Evolutionary conservation across 1,140 invertebrate species (phyloP).

Genomic region (Zaprionus ornatus): DNA sequence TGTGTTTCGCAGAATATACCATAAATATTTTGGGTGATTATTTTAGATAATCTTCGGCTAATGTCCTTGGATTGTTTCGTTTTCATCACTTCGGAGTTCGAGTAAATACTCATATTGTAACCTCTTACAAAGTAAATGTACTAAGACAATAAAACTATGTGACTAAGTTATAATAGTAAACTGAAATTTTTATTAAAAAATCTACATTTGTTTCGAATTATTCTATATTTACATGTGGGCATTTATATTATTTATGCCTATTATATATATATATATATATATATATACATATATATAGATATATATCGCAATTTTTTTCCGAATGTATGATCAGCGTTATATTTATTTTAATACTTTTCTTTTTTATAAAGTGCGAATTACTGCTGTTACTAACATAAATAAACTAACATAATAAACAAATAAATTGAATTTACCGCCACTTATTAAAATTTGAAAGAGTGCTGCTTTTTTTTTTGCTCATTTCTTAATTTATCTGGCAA

Average conservation of each 20-base stretch:
- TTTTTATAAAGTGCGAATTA: too few species aligned
- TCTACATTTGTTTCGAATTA: too few species aligned
- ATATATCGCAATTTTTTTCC: too few species aligned
- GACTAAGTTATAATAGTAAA: too few species aligned
- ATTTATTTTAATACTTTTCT: not conserved
- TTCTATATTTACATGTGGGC: not conserved
- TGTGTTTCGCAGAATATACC: constrained; percentile 71
- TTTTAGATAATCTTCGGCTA: constrained; percentile 79
- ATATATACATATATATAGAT: too few species aligned
- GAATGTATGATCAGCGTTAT: not conserved
- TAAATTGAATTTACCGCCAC: not conserved
- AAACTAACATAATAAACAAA: not conserved
- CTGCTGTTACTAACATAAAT: not conserved
- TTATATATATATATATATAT: not conserved
- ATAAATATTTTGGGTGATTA: constrained; percentile 83
- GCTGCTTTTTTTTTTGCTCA: not conserved
- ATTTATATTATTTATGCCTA: too few species aligned
- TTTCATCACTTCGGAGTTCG: constrained; percentile 6
- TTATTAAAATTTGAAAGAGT: not conserved
- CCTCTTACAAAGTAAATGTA: constrained; percentile 2
- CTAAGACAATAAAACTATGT: not conserved
- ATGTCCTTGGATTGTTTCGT: constrained; percentile 71
- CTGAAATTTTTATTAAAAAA: too few species aligned
- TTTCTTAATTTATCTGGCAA: not conserved
- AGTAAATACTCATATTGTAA: not conserved